Percentiles rank a stretch among this genome's conserved stretches.
phyloP scores from a whole-genome alignment of 2,888 invertebrate genomes.

The Anoplius nigerrimus region DNA sequence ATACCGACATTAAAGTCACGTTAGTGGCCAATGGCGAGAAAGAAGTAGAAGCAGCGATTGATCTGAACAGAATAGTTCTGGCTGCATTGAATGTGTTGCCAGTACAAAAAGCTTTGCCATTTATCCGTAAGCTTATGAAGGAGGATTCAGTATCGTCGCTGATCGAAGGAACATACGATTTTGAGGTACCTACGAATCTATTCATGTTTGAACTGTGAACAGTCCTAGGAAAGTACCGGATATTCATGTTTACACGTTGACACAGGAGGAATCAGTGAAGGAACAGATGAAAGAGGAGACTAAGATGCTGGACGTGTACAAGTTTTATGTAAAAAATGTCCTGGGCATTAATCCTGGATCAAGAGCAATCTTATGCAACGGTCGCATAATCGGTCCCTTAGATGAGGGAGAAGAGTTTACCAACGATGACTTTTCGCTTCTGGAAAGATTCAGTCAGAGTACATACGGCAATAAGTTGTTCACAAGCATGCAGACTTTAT shows the following conservation, averaged over 20 bases:
- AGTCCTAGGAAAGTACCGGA: background rate
- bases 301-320: constrained; percentile 72
- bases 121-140: constrained; percentile 78
- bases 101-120: constrained; percentile 78
- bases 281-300: constrained; percentile 55
- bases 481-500: constrained; percentile 68
- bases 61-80: constrained; percentile 83
- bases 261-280: constrained; percentile 59
- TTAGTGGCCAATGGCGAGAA: constrained; percentile 84
- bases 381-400: constrained; percentile 91
- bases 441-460: constrained; percentile 86
- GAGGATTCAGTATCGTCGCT: constrained; percentile 75
- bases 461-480: constrained; percentile 85
- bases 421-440: constrained; percentile 90
- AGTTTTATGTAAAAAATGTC: constrained; percentile 83
- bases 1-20: constrained; percentile 82
- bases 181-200: constrained; percentile 76
- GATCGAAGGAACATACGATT: constrained; percentile 76
- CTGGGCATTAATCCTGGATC: constrained; percentile 82
- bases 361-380: constrained; percentile 89
- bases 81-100: constrained; percentile 81
- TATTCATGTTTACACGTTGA: constrained; percentile 13
- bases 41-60: constrained; percentile 62
- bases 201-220: background rate
- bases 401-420: constrained; percentile 84